phyloP scores from a whole-genome alignment of 2,888 invertebrate species.

The Monochamus alternatus region DNA sequence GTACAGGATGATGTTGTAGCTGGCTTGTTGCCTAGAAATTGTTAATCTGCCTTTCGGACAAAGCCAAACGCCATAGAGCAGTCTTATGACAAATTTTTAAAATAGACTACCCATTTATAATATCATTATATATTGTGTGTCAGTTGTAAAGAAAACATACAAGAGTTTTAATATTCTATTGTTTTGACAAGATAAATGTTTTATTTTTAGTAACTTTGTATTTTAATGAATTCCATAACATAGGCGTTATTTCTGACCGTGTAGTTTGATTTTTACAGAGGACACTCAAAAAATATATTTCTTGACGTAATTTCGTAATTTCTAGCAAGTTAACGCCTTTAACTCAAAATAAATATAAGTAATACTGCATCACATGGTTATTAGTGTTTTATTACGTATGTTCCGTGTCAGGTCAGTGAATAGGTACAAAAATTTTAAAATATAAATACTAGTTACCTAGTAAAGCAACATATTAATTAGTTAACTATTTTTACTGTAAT shows the following conservation, averaged over 20 bases:
- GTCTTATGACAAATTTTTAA: slow-evolving; percentile 31
- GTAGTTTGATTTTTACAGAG: not conserved
- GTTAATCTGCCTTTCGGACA: slow-evolving; percentile 31
- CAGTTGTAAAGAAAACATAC: slow-evolving; percentile 26
- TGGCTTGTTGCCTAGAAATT: slow-evolving; percentile 34
- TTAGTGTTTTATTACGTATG: no score
- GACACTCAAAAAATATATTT: not conserved
- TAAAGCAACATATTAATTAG: no score
- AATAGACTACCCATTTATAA: slow-evolving; percentile 33
- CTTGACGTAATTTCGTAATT: no score
- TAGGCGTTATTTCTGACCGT: not conserved
- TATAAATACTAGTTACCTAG: no score
- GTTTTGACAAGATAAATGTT: slow-evolving; percentile 35
- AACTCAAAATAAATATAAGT: no score
- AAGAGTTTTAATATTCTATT: slow-evolving; percentile 27
- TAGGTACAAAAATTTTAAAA: no score
- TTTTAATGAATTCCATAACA: slow-evolving; percentile 9
- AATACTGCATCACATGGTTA: no score
- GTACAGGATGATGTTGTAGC: slow-evolving; percentile 16
- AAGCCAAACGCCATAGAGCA: slow-evolving; percentile 26
- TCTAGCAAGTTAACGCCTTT: no score
- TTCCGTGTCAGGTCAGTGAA: no score
- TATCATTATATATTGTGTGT: slow-evolving; percentile 26
- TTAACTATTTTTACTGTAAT: no score
- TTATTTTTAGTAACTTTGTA: slow-evolving; percentile 23